Conservation (phyloP, 2,797 vertebrate genomes). For the Natrix natrix region DNA sequence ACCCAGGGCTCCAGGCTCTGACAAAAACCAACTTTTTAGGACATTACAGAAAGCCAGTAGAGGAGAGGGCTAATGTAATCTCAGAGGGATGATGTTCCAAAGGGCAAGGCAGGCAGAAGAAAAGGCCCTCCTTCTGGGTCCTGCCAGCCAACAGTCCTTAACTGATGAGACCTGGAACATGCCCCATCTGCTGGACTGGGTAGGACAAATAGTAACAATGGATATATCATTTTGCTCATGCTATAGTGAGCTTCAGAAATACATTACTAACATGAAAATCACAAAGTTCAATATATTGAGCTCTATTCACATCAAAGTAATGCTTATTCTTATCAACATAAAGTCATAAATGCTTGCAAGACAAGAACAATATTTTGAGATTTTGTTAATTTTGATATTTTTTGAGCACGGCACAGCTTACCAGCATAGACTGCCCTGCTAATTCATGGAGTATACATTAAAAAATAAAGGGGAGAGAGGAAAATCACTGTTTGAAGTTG, state of each 20-base stretch:
- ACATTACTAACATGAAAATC: background rate
- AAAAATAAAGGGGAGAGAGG: background rate
- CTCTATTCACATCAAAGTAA: background rate
- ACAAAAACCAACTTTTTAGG: background rate
- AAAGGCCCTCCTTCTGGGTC: background rate
- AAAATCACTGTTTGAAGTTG: background rate
- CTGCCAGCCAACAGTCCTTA: background rate
- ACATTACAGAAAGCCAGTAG: background rate
- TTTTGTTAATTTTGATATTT: background rate
- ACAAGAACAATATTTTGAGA: background rate
- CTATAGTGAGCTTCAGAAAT: background rate
- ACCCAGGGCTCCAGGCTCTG: no score
- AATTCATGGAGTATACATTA: background rate
- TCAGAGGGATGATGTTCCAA: background rate
- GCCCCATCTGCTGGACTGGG: background rate
- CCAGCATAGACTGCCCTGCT: conserved; percentile 10
- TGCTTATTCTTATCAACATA: background rate
- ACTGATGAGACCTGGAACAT: background rate
- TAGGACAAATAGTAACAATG: background rate
- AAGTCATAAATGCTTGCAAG: background rate
- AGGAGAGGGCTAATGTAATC: background rate
- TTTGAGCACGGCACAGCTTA: background rate
- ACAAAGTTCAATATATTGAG: background rate
- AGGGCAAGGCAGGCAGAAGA: background rate
- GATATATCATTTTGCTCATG: background rate